phyloP scores from a whole-genome alignment of 1,140 invertebrate genomes.

The Aphis craccivora region DNA sequence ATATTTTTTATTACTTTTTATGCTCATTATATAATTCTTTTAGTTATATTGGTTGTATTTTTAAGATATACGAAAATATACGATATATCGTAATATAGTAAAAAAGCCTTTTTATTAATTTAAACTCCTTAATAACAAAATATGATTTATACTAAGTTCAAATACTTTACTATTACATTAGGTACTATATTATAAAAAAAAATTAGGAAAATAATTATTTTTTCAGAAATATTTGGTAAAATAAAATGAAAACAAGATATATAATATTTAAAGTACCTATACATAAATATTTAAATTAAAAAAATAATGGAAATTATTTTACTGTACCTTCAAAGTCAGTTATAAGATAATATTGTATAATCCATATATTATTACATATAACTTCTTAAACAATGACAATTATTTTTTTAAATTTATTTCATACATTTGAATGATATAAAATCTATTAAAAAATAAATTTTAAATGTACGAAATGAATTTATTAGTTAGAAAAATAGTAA shows the following conservation, averaged over 20 bases:
- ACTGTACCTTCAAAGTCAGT: neutral
- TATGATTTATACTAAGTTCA: neutral
- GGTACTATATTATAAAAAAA: neutral
- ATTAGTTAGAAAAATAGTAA: neutral
- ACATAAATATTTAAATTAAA: neutral
- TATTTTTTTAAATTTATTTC: neutral
- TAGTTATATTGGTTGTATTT: neutral
- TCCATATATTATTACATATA: neutral
- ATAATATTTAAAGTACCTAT: too few relatives aligned
- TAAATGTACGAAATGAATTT: neutral
- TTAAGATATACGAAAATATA: too few relatives aligned
- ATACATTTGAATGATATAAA: neutral
- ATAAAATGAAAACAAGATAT: neutral
- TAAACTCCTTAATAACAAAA: neutral
- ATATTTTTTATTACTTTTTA: neutral
- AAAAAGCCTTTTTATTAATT: neutral
- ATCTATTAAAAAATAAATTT: neutral
- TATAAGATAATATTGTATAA: neutral
- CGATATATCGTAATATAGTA: too few relatives aligned
- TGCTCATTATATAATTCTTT: neutral
- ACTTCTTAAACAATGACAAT: neutral
- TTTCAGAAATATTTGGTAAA: neutral
- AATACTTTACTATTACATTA: neutral
- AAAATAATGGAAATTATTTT: neutral
- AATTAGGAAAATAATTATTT: neutral